Percentiles rank a stretch among this genome's conserved stretches.
Evolutionary conservation across 2,797 vertebrate species (phyloP).

Genomic region (Lemur catta): DNA sequence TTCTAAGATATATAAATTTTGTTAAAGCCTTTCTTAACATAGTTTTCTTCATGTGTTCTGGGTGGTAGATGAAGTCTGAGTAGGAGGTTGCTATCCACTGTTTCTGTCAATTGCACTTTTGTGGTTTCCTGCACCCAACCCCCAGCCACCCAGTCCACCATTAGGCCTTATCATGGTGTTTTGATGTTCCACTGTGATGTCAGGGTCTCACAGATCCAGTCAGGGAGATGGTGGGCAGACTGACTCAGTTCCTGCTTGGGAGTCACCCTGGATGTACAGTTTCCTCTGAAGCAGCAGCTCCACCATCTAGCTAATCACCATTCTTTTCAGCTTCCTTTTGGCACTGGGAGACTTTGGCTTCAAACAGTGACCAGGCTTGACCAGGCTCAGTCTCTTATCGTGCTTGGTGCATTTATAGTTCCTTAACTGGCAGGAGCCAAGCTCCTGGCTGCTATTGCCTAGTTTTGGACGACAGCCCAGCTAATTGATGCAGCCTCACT

Average conservation of each 20-base stretch:
- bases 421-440: slow-evolving; percentile 26
- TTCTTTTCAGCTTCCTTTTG: slow-evolving; percentile 52
- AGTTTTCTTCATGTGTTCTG: neutral
- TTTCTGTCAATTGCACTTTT: accelerated
- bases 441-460: neutral
- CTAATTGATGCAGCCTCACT: neutral
- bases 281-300: neutral
- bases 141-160: neutral
- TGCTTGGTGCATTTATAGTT: slow-evolving; percentile 25
- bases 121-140: neutral
- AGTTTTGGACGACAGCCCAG: slow-evolving; percentile 33
- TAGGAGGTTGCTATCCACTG: neutral
- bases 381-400: slow-evolving; percentile 10
- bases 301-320: neutral
- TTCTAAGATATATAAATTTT: neutral
- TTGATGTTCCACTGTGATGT: neutral
- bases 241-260: neutral
- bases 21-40: neutral
- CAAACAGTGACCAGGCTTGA: slow-evolving; percentile 20
- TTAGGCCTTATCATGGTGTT: neutral
- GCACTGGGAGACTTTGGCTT: slow-evolving; percentile 3
- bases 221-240: neutral
- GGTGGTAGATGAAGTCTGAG: neutral
- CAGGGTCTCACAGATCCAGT: neutral
- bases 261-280: neutral